These are phyloP conservation scores for Gallirallus australis DNA, from an alignment of 2,797 vertebrate species.

Conservation along the genomic window DNA sequence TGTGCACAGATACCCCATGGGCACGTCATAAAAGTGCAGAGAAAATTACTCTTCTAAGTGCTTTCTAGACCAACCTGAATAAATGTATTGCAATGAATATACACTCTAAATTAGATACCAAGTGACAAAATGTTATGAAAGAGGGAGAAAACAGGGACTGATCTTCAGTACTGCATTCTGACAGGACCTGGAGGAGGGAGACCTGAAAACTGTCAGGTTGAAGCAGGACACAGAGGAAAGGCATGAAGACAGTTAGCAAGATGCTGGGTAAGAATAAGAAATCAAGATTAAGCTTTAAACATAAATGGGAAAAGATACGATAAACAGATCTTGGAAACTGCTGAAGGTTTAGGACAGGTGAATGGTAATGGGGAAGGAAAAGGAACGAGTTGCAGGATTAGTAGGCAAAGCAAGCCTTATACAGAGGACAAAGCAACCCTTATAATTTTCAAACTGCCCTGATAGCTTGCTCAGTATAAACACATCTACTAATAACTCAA, in stretches of 20 bases:
- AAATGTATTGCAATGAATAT: not conserved
- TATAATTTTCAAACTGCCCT: not conserved
- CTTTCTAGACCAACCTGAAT: not conserved
- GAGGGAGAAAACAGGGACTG: not conserved
- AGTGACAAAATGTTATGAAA: not conserved
- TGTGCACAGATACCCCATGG: accelerated
- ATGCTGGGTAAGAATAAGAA: not conserved
- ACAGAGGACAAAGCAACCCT: not conserved
- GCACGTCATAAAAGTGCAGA: not conserved
- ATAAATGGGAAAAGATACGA: not conserved
- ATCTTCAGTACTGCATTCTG: not conserved
- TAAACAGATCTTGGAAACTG: not conserved
- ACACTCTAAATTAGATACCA: not conserved
- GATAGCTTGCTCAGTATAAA: not conserved
- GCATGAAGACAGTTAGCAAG: not conserved
- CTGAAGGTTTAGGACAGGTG: not conserved
- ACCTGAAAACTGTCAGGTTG: not conserved
- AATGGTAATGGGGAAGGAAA: not conserved
- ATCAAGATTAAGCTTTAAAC: not conserved
- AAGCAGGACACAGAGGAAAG: not conserved
- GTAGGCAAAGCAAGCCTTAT: not conserved
- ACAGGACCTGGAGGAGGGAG: not conserved
- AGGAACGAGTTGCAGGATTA: not conserved
- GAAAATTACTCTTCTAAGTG: not conserved
- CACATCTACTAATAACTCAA: not conserved